A percentile compares a stretch with the other conserved stretches of the same genome.
Evolutionary conservation across 2,888 invertebrate species (phyloP).

Genomic region (Pyrrhia umbra): DNA sequence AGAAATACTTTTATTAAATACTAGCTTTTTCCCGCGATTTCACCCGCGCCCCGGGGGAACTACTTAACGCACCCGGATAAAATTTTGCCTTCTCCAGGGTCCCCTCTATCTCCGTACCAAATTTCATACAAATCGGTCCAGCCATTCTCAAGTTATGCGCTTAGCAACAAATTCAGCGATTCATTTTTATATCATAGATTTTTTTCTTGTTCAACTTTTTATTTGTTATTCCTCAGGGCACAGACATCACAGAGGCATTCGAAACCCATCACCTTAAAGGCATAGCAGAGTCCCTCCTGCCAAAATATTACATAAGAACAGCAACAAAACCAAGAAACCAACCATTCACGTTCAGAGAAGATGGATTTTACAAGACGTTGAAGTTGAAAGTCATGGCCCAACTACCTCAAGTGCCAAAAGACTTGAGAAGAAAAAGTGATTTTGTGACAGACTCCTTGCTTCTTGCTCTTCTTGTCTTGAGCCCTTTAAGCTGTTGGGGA

Average conservation of each 20-base stretch:
- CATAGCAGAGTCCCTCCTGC: conserved; percentile 91
- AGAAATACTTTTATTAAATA: too few relatives aligned
- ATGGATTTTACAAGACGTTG: conserved; percentile 94
- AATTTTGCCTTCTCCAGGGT: too few relatives aligned
- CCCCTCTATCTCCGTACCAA: too few relatives aligned
- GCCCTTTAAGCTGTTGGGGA: conserved; percentile 76
- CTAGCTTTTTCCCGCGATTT: too few relatives aligned
- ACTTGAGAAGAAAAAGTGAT: conserved; percentile 77
- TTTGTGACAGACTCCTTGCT: conserved; percentile 75
- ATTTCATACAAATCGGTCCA: too few relatives aligned
- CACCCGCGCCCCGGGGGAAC: too few relatives aligned
- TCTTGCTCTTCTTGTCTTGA: conserved; percentile 68
- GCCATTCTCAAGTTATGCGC: too few relatives aligned
- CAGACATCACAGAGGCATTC: conserved; percentile 92
- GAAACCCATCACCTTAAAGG: conserved; percentile 91
- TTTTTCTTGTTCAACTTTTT: too few relatives aligned
- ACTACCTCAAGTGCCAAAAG: conserved; percentile 87
- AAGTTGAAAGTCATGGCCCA: conserved; percentile 90
- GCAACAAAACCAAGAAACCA: conserved; percentile 92
- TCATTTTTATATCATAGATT: too few relatives aligned
- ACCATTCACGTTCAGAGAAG: conserved; percentile 93
- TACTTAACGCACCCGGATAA: too few relatives aligned
- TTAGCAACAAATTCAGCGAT: too few relatives aligned
- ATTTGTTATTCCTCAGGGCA: conserved; percentile 87
- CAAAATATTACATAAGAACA: conserved; percentile 92